Conservation (phyloP, 2,797 vertebrate genomes). For the Mastacembelus armatus region DNA sequence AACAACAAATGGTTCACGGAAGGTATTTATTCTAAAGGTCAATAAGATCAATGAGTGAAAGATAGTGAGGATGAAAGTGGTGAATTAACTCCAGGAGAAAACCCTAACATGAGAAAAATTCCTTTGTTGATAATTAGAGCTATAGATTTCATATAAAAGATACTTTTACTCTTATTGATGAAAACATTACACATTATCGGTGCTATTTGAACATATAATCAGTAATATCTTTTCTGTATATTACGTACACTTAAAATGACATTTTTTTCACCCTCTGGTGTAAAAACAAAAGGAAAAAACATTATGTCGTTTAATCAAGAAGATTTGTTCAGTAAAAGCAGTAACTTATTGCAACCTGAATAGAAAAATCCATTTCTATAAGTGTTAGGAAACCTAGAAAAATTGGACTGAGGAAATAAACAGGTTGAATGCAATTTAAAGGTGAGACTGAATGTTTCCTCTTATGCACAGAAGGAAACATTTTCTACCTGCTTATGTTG, state of each 20-base stretch:
- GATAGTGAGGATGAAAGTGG: conserved; percentile 59
- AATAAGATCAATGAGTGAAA: conserved; percentile 65
- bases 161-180: conserved; percentile 24
- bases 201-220: conserved; percentile 10
- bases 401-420: conserved; percentile 27
- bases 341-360: conserved; percentile 14
- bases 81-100: conserved; percentile 46
- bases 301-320: conserved; percentile 14
- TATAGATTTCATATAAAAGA: conserved; percentile 30
- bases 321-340: conserved; percentile 25
- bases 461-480: conserved; percentile 39
- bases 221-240: conserved; percentile 8
- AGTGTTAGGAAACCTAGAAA: conserved; percentile 36
- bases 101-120: conserved; percentile 29
- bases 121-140: conserved; percentile 48
- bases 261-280: neutral
- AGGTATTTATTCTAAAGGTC: conserved; percentile 68
- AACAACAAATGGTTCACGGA: conserved; percentile 62
- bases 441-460: conserved; percentile 27
- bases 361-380: conserved; percentile 39
- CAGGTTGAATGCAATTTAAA: conserved; percentile 27
- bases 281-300: conserved; percentile 2
- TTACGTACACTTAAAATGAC: neutral
- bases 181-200: neutral
- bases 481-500: conserved; percentile 37